Evolutionary conservation across 2,888 invertebrate species (phyloP).

Genomic region (Malthinus seriepunctatus): DNA sequence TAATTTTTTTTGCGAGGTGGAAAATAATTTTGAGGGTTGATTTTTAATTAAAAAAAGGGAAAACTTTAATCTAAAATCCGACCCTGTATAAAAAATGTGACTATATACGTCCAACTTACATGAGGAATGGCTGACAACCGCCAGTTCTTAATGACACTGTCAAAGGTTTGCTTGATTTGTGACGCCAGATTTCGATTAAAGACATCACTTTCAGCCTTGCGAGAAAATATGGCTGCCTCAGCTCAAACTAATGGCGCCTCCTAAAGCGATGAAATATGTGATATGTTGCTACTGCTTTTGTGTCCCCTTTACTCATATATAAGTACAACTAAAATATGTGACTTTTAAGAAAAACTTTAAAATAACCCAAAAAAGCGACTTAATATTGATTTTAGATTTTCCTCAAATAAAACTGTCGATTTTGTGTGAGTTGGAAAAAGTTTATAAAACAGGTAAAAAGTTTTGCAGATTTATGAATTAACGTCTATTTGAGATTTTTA

Average conservation of each 20-base stretch:
- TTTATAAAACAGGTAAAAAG: no score
- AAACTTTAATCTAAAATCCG: no score
- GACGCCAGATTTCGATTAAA: slow-evolving; percentile 55
- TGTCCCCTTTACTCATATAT: slow-evolving; percentile 3
- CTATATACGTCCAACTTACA: slow-evolving; percentile 34
- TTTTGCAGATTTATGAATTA: no score
- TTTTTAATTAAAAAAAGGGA: no score
- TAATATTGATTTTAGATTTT: no score
- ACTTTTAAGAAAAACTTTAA: slow-evolving; percentile 3
- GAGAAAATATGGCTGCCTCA: slow-evolving; percentile 50
- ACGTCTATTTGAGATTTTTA: no score
- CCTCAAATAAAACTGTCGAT: no score
- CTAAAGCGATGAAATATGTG: slow-evolving; percentile 32
- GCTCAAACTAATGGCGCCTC: slow-evolving; percentile 36
- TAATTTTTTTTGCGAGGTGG: no score
- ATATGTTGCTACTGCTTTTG: slow-evolving; percentile 26
- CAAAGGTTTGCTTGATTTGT: slow-evolving; percentile 56
- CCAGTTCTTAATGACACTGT: slow-evolving; percentile 56
- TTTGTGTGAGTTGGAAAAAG: no score
- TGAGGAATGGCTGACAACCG: slow-evolving; percentile 54
- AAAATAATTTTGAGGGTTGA: no score
- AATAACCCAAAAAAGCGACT: background rate
- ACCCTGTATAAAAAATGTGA: background rate
- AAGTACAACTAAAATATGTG: slow-evolving; percentile 2
- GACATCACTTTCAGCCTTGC: slow-evolving; percentile 54